Evolutionary conservation across 2,888 invertebrate species (phyloP).

Genomic region (Amblyjoppa fuscipennis): DNA sequence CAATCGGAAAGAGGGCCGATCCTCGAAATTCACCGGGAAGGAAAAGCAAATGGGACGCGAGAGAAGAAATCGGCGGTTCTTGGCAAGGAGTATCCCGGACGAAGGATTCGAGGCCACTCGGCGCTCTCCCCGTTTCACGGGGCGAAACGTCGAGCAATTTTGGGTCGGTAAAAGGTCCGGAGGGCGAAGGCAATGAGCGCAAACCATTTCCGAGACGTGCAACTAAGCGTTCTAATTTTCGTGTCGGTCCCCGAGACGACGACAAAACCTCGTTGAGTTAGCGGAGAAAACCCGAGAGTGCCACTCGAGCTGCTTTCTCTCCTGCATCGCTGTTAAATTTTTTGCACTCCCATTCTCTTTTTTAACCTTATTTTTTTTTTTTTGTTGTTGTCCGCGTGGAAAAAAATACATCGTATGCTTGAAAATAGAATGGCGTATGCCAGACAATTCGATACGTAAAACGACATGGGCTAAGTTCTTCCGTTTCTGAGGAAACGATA

Average conservation of each 20-base stretch:
- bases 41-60: slow-evolving; percentile 73
- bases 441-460: neutral
- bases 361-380: neutral
- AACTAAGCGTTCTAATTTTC: slow-evolving; percentile 71
- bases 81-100: slow-evolving; percentile 62
- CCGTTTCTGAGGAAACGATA: neutral
- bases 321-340: slow-evolving; percentile 42
- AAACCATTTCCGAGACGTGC: slow-evolving; percentile 67
- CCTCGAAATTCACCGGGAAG: slow-evolving; percentile 34
- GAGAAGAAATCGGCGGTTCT: slow-evolving; percentile 71
- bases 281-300: slow-evolving; percentile 27
- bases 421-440: neutral
- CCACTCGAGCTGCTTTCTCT: slow-evolving; percentile 25
- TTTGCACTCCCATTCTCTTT: neutral
- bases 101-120: slow-evolving; percentile 59
- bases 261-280: slow-evolving; percentile 43
- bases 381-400: neutral
- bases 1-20: slow-evolving; percentile 17
- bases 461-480: neutral
- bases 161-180: slow-evolving; percentile 60
- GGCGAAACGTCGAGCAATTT: slow-evolving; percentile 71
- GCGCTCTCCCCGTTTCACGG: slow-evolving; percentile 69
- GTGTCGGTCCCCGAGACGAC: slow-evolving; percentile 64
- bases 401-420: neutral
- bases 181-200: slow-evolving; percentile 67